Base-by-base conservation (phyloP, 2,888 invertebrate genomes). In the Galerucella pusilla region DNA sequence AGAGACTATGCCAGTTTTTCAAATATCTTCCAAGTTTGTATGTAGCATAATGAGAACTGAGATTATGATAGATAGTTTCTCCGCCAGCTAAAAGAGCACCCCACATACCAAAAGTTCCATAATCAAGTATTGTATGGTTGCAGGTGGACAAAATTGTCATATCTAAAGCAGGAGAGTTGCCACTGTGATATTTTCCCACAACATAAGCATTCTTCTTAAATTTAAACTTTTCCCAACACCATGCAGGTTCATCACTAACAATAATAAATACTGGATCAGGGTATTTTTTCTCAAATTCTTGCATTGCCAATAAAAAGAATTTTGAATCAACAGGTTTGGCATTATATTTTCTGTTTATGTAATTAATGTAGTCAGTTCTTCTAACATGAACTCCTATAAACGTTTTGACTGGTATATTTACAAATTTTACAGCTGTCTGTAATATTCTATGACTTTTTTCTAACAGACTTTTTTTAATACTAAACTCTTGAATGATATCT, bases 381-480 rank as follows among this genome's bases (percentile, higher is more conserved):
- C 91, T 85, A 9, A 91, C 89, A 79, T 91, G 91, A 59, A 91
- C 87, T 66, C 90, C 90, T 16, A 91, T 88, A 79, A 88, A 91
- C 14, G 87, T 87, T 16, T 68, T 28, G 7, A 59, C 45, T 59
- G 65, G 12, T n/a, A 25, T 25, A 28, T 71, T 71, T 59, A 66
- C 9, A 46, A 16, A 80, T 80, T 28, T 72, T 49, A 76, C 75
- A 25, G 78, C 79, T 54, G 59, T n/a, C 25, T 71, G 76, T 64
- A 79, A 65, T 54, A 78, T 73, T 75, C 85, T 87, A 76, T 89
- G 88, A 66, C 90, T 90, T 77, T 89, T 87, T 25, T 87, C 85
- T 69, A 88, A 82, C 75, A 90, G 84, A 79, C 86, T 88, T 75
- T 86, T 86, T 78, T 88, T 89, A 82, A 91, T 90, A 59, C 88